Base-by-base conservation (phyloP, 2,888 invertebrate species). In the Dasysyrphus albostriatus region DNA sequence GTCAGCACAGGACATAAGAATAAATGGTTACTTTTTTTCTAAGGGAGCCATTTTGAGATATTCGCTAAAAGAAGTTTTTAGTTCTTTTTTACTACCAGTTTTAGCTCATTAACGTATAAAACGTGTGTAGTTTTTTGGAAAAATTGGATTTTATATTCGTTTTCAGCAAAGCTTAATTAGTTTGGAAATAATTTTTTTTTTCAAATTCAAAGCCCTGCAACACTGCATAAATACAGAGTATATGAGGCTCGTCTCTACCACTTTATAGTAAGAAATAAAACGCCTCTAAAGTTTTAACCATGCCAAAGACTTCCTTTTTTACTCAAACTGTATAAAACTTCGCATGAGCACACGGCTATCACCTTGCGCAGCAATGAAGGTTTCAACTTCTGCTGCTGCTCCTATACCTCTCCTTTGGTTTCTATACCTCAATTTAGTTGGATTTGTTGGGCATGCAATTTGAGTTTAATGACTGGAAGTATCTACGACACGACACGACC, bases 291-390 rank as follows among this genome's bases (percentile, higher is more conserved):
- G 24, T 34, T 24, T 44, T 2, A 39, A 54, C 12, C 42, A 49
- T 69, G 10, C 54, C 54, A 69, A 56, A 80, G 75, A 79, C 80
- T 80, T 80, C 80, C 84, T 84, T 80, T 42, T 84, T 80, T 42
- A 65, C 39, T 14, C 34, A n/a, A 54, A 44, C 34, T 58, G n/a
- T n/a, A 42, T 44, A 24, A 12, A 77, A 83, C 81, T 81, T 73
- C 76, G 61, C 61, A 54, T 34, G 54, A 65, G 84, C 84, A 84
- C 84, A 84, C 84, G 84, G 84, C 84, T 84, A 84, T 84, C 84
- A 84, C 84, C 76, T 84, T 84, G 84, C 84, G 76, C 47, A 12
- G n/a, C 73, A 79, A 19, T 67, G 37, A 70, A 75, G 74, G 78
- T 74, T 83, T 54, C n/a, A 29, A 0, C 49, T 29, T 77, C 44